phyloP scores from a whole-genome alignment of 1,140 invertebrate genomes.

The Musca vetustissima region DNA sequence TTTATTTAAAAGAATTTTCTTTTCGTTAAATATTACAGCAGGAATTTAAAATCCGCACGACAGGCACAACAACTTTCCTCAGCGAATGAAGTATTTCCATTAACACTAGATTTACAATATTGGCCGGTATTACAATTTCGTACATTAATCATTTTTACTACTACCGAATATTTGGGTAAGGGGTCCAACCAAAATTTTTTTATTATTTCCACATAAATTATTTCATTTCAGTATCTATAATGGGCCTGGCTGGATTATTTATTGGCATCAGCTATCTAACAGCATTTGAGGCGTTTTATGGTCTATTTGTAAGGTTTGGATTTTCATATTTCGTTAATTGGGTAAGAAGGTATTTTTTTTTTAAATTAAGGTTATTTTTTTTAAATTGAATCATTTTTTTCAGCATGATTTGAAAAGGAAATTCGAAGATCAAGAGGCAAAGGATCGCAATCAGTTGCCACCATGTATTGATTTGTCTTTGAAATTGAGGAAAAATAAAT shows the following conservation, averaged over 20 bases:
- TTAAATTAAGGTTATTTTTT: not conserved
- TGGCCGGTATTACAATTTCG: conserved; percentile 13
- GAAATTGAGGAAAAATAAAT: not conserved
- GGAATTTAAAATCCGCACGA: too few relatives aligned
- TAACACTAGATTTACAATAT: conserved; percentile 4
- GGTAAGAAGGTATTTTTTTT: not conserved
- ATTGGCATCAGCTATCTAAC: conserved; percentile 10
- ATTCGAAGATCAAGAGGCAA: not conserved
- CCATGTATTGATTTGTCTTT: conserved; percentile 6
- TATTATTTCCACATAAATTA: not conserved
- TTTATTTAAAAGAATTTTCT: too few relatives aligned
- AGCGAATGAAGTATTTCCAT: too few relatives aligned
- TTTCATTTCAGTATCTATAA: not conserved
- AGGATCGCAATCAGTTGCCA: not conserved
- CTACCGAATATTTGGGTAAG: not conserved
- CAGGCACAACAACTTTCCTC: too few relatives aligned
- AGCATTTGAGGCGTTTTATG: not conserved
- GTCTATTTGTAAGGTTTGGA: not conserved
- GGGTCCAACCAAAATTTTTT: not conserved
- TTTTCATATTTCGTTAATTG: not conserved
- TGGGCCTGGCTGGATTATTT: conserved; percentile 2
- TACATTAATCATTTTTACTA: not conserved
- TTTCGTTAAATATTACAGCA: too few relatives aligned
- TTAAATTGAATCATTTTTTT: not conserved
- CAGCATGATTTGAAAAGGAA: not conserved